phyloP scores from a whole-genome alignment of 2,888 invertebrate species.

The Pollenia griseotomentosa region DNA sequence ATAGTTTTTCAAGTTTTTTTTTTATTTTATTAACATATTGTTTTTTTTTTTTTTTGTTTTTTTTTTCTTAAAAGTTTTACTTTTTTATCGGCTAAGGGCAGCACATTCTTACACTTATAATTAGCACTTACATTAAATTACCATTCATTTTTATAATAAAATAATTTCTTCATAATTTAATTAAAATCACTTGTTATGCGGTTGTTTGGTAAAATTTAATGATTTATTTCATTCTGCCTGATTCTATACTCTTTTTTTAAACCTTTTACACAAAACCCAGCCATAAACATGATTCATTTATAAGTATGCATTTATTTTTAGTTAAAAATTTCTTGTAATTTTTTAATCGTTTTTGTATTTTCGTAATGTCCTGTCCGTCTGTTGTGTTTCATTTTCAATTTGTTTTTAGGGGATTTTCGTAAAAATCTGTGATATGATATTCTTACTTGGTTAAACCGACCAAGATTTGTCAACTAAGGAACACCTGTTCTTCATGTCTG shows the following conservation, averaged over 20 bases:
- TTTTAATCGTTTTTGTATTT: not conserved
- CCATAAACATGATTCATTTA: slow-evolving; percentile 36
- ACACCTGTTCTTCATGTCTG: no score
- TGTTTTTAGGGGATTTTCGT: no score
- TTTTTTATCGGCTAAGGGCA: slow-evolving; percentile 57
- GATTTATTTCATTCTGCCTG: slow-evolving; percentile 21
- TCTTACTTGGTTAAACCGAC: no score
- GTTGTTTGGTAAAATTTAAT: slow-evolving; percentile 44
- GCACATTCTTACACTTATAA: slow-evolving; percentile 46
- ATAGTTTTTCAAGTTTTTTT: slow-evolving; percentile 53
- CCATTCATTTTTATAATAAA: slow-evolving; percentile 20
- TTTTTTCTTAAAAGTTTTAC: slow-evolving; percentile 7
- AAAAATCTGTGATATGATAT: no score
- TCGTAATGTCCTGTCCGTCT: not conserved
- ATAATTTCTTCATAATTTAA: slow-evolving; percentile 28
- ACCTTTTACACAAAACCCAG: slow-evolving; percentile 1
- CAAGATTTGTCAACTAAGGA: no score
- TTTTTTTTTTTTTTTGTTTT: not conserved
- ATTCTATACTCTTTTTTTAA: slow-evolving; percentile 11
- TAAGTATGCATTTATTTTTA: slow-evolving; percentile 9
- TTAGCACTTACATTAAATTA: slow-evolving; percentile 52
- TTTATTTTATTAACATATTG: slow-evolving; percentile 30
- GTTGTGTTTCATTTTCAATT: no score
- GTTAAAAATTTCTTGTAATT: not conserved
- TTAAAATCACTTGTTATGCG: slow-evolving; percentile 28